A percentile compares a stretch with the other conserved stretches of the same genome.
Conservation (phyloP, 2,797 vertebrate genomes). For the Paguma larvata region DNA sequence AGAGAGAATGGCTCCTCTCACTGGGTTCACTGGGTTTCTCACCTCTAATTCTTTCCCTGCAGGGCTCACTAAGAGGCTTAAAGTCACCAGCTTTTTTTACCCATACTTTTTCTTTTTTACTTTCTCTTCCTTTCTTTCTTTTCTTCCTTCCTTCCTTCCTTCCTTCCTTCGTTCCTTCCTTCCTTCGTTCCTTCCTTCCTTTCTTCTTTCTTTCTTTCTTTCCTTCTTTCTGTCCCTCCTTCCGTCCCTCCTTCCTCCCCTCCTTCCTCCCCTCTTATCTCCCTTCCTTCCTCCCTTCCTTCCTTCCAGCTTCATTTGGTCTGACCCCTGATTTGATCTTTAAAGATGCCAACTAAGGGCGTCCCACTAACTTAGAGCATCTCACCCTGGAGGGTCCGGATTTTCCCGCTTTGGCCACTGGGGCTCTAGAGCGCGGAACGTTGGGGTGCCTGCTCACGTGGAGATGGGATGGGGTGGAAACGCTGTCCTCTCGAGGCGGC, state of each 20-base stretch:
- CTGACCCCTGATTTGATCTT: background rate
- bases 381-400: background rate
- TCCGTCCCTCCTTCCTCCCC: too few relatives aligned
- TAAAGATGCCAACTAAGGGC: background rate
- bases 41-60: background rate
- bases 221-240: too few relatives aligned
- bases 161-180: too few relatives aligned
- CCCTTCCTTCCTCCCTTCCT: too few relatives aligned
- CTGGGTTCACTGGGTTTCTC: background rate
- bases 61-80: background rate
- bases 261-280: too few relatives aligned
- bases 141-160: too few relatives aligned
- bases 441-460: rapidly evolving
- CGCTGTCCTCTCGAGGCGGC: background rate
- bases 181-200: too few relatives aligned
- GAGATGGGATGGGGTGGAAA: background rate
- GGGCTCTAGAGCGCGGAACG: background rate
- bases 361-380: background rate
- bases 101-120: too few relatives aligned
- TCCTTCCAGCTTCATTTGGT: background rate
- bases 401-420: background rate
- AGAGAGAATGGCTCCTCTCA: background rate
- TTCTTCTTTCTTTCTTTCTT: too few relatives aligned
- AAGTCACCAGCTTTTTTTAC: background rate
- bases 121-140: too few relatives aligned